Evolutionary conservation across 2,113 vertebrate genomes (phyloP), one percentile per base, ranked within the genome.

Genomic region (Solea senegalensis): DNA sequence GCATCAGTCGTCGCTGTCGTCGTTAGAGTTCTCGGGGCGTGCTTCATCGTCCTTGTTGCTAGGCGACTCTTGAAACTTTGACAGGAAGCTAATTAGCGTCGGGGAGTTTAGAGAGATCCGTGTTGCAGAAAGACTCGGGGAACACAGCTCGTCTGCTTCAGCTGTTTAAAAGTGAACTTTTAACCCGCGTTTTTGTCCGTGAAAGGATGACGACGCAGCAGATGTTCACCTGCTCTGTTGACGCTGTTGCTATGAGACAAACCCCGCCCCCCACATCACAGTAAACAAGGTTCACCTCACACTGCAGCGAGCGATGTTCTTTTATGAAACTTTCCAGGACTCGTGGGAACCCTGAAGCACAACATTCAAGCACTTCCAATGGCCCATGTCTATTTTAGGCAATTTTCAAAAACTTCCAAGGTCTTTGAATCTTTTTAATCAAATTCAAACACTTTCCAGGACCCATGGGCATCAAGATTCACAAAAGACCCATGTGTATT

Each of bases 31-130:
- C 21, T 78, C 12, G 34, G 72, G 65, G 61, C 68, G 61, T 49
- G 27, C 69, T 63, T 73, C 34, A 48, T 76, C 67, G 13, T 67
- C 58, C 58, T 21, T 15, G 80, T 65, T 80, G 66, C 80, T 60
- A 41, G 8, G 83, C 73, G 53, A 70, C 76, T n/a, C 49, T 21
- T 21, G 21, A 63, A 59, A 74, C 57, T 68, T 64, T 74, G 53
- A 76, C 76, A 50, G 15, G 53, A 66, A 51, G 62, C 59, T 78
- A 58, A 74, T 72, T 50, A 70, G 51, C n/a, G 26, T 14, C n/a
- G 43, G 49, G 51, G 51, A 43, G 16, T 7, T 45, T 3, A 34
- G 21, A 3, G n/a, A 5, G 41, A 49, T 41, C 48, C 9, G 48
- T 16, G 7, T 43, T 27, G 21, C 21, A 21, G 21, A 21, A 21